A percentile compares a stretch with the other conserved stretches of the same genome.
Evolutionary conservation across 2,113 vertebrate species (phyloP).

Genomic region (Syrrhaptes paradoxus): DNA sequence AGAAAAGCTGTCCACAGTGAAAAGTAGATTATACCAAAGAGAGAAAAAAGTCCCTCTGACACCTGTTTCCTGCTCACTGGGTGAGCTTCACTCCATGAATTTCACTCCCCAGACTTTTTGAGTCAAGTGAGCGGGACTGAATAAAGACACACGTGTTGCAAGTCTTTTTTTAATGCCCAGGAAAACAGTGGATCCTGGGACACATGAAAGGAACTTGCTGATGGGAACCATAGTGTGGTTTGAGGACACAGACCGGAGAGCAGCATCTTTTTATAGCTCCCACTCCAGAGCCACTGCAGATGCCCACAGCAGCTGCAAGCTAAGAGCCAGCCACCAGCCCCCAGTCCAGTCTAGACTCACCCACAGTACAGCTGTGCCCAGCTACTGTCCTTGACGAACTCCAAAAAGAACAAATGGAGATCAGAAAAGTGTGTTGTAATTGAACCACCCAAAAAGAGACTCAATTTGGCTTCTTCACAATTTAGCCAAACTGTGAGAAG

Average conservation of each 20-base stretch:
- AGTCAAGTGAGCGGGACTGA: not conserved
- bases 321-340: not conserved
- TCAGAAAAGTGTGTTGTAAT: not conserved
- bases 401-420: not conserved
- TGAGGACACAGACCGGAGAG: not conserved
- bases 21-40: not conserved
- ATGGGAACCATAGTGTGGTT: not conserved
- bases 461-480: not conserved
- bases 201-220: not conserved
- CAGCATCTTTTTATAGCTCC: not conserved
- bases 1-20: not conserved
- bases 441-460: not conserved
- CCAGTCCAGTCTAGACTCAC: not conserved
- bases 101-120: not conserved
- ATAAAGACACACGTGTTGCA: not conserved
- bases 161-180: not conserved
- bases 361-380: not conserved
- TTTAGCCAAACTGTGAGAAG: not conserved
- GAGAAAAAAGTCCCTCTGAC: not conserved
- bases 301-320: not conserved
- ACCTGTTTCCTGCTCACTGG: not conserved
- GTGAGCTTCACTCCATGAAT: not conserved
- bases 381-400: not conserved
- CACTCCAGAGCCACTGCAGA: not conserved
- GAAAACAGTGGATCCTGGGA: not conserved